Conservation (phyloP, 1,140 invertebrate genomes). For the Drosophila lowei region DNA sequence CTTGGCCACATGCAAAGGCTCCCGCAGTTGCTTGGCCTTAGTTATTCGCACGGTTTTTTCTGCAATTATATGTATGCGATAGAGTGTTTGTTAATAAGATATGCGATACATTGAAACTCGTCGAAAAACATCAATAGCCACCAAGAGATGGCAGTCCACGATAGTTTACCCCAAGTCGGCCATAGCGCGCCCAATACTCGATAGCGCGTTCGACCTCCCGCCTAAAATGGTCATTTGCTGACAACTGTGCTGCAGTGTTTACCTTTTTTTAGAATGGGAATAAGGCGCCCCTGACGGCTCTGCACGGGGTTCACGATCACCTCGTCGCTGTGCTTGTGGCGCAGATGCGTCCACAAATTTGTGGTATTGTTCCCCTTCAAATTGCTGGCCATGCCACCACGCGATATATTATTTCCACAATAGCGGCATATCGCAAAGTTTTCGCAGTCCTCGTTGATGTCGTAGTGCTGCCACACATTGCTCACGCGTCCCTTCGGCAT, state of each 20-base stretch:
- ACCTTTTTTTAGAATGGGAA: slow-evolving; percentile 70
- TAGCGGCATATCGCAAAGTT: slow-evolving; percentile 73
- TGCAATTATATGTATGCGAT: slow-evolving; percentile 43
- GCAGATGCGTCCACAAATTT: slow-evolving; percentile 69
- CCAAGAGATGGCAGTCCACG: slow-evolving; percentile 56
- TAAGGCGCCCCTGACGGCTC: slow-evolving; percentile 13
- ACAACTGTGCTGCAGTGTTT: neutral
- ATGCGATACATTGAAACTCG: slow-evolving; percentile 36
- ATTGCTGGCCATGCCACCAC: slow-evolving; percentile 73
- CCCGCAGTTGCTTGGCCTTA: slow-evolving; percentile 55
- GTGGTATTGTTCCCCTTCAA: slow-evolving; percentile 71
- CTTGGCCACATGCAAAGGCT: slow-evolving; percentile 58
- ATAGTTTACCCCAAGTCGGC: slow-evolving; percentile 57
- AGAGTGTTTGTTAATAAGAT: slow-evolving; percentile 15
- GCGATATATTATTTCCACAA: slow-evolving; percentile 75
- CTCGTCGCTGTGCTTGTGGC: slow-evolving; percentile 69
- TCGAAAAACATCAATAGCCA: slow-evolving; percentile 30
- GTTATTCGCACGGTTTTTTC: slow-evolving; percentile 65
- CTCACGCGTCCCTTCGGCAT: slow-evolving; percentile 73
- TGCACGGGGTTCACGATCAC: slow-evolving; percentile 63
- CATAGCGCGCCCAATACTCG: slow-evolving; percentile 48
- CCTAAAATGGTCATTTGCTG: neutral
- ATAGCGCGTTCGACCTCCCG: slow-evolving; percentile 35
- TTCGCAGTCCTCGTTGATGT: slow-evolving; percentile 70
- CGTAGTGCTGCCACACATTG: slow-evolving; percentile 72